Evolutionary conservation across 1,140 invertebrate genomes (phyloP).

Genomic region (Sycophila sp.): DNA sequence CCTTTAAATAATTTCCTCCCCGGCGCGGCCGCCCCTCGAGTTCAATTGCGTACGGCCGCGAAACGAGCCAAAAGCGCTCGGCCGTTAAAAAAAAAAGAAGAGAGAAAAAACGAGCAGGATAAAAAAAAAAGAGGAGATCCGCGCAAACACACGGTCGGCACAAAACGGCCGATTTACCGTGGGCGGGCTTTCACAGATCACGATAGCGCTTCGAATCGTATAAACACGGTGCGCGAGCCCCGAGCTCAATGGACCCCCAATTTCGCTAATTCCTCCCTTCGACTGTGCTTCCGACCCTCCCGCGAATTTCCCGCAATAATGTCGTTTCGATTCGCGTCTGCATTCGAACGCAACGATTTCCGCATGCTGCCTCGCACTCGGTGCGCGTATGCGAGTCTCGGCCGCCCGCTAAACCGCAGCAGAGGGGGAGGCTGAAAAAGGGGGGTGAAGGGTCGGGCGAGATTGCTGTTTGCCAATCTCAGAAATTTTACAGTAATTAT

Average conservation of each 20-base stretch:
- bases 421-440: background rate
- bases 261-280: conserved; percentile 30
- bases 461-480: conserved; percentile 35
- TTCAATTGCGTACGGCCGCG: conserved; percentile 6
- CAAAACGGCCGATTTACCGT: background rate
- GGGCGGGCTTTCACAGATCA: background rate
- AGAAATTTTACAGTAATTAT: conserved; percentile 34
- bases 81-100: background rate
- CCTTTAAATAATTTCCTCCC: conserved; percentile 7
- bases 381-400: background rate
- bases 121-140: background rate
- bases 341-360: too few species aligned
- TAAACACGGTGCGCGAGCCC: background rate
- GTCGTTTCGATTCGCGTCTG: background rate
- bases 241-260: conserved; percentile 23
- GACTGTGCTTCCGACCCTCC: background rate
- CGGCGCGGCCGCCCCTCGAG: background rate
- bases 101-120: background rate
- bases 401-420: background rate
- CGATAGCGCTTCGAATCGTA: background rate
- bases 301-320: conserved; percentile 23
- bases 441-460: background rate
- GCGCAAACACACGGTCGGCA: background rate
- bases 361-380: background rate
- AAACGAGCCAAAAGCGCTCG: background rate